Evolutionary conservation across 1,140 invertebrate genomes (phyloP), one percentile per base, ranked within the genome.

Genomic region (Nomia melanderi): DNA sequence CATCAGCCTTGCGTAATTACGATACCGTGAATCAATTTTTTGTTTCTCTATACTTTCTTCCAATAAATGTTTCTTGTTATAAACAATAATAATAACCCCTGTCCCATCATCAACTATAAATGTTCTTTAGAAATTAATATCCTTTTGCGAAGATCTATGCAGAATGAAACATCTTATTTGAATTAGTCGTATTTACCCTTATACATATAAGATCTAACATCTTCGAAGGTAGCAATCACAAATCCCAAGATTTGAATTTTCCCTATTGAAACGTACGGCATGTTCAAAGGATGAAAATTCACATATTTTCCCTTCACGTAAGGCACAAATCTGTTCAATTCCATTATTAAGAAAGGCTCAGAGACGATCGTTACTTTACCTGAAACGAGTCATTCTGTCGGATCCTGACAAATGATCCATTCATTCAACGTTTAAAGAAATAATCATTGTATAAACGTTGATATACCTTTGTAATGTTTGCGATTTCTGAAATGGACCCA

Each of bases 51-150:
- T 0, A 0, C 1, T 23, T 3, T 12, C 5, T 12, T 1, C 4
- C 4, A 12, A 3, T 11, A 56, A 54, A 14, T 7, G 4, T 0
- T 44, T 47, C n/a, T 47, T 77, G 0, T 62, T n/a, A 31, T 57
- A 64, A 53, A n/a, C 41, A 33, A 77, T 7, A 11, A 1, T 20
- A 17, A 77, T 54, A 1, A 9, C n/a, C 11, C 76, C 76, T 14
- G 76, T 72, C 20, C 76, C 76, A 72, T 77, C 75, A 12, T 77
- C 75, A 8, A 77, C 75, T 77, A 8, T 0, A 53, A 50, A 41
- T 29, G 41, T 54, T 33, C n/a, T 47, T 27, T 29, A 1, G 39
- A 6, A n/a, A n/a, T 8, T 27, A 17, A 59, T 33, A 3, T 14
- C 31, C 31, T 17, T 60, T 31, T 11, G 23, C 4, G 5, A 14